Base-by-base conservation (phyloP, 2,888 invertebrate species). In the Ypsolopha scabrella region DNA sequence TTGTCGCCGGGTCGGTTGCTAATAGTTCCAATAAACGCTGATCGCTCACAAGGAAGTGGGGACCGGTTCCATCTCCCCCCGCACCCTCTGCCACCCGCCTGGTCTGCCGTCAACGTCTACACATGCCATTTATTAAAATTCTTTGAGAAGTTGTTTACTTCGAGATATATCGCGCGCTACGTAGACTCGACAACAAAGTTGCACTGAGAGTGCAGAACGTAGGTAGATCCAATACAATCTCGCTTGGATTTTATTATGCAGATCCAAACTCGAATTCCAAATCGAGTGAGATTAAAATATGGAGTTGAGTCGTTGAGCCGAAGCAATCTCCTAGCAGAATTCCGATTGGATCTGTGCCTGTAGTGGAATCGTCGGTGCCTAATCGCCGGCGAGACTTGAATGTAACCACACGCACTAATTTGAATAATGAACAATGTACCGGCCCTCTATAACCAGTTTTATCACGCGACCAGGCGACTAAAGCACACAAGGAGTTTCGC, bases 381-480 rank as follows among this genome's bases (percentile, higher is more conserved):
- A 71, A 72, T 68, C 68, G 62, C 49, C 62, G 67, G 70, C 67
- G 67, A 67, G 71, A 61, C 65, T 74, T 72, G 70, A 78, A 77
- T 76, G 77, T 75, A 79, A 72, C 77, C 79, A 70, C 78, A 75
- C 73, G 77, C 72, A 77, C 75, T 80, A 80, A 82, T 81, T 81
- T 81, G 75, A 81, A 82, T 82, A 81, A 81, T 80, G 81, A 77
- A 81, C 77, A 77, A 76, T 79, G 79, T 80, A 75, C 41, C 49
- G 41, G 73, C 38, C 72, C 72, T 24, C 67, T 60, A 62, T 56
- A 69, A 81, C 81, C 77, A 78, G 81, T 81, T 73, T 64, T 64
- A 71, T 75, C 79, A 79, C 76, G 76, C 75, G 70, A 75, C 63
- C 60, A 36, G 24, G 53, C 36, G 41, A 47, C 47, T 34, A 35